phyloP scores from a whole-genome alignment of 2,113 vertebrate species.

The Ceyx margarethae region DNA sequence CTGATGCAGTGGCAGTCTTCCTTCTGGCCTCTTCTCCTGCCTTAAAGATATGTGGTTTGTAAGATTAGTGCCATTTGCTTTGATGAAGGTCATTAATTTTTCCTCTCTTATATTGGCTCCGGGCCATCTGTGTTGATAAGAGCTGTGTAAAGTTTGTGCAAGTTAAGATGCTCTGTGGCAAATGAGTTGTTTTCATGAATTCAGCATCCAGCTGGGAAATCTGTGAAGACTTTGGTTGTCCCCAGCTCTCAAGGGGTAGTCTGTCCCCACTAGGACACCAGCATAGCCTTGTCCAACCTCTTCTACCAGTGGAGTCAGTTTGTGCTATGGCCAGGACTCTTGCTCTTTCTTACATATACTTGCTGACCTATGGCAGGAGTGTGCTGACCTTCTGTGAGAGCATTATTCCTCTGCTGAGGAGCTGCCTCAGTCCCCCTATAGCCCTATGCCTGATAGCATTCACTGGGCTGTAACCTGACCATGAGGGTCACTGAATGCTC shows the following conservation, averaged over 20 bases:
- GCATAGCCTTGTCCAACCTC: fast-evolving
- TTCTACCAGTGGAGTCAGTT: fast-evolving
- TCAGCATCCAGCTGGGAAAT: neutral
- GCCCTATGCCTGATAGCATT: neutral
- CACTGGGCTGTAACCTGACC: neutral
- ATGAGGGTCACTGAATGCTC: neutral
- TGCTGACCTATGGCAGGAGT: neutral
- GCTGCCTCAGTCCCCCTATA: neutral
- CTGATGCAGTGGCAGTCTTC: neutral
- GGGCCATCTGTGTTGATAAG: neutral
- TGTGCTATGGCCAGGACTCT: neutral
- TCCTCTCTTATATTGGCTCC: neutral
- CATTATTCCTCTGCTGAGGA: neutral
- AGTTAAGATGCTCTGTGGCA: neutral
- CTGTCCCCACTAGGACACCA: neutral
- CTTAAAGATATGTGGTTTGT: neutral
- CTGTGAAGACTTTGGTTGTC: neutral
- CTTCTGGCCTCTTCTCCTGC: neutral
- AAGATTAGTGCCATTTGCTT: neutral
- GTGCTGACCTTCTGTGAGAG: neutral
- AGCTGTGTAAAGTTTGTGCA: neutral
- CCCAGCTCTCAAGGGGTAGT: too few species aligned
- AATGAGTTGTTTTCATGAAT: neutral
- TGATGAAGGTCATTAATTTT: neutral
- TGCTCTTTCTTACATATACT: neutral